phyloP scores from a whole-genome alignment of 2,113 vertebrate species.

The Ammodytes marinus region DNA sequence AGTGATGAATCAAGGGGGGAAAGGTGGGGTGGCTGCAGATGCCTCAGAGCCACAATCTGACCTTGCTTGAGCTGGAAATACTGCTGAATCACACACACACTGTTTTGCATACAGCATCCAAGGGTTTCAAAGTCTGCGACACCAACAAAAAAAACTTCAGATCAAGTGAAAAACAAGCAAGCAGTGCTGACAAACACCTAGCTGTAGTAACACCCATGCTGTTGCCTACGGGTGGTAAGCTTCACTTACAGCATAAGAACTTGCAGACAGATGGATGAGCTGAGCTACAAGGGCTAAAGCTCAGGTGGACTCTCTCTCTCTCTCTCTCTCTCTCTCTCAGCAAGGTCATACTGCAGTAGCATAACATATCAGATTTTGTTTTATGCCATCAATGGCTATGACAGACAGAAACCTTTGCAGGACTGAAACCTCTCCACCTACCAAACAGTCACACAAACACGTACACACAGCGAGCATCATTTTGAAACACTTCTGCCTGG shows the following conservation, averaged over 20 bases:
- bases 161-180: conserved; percentile 34
- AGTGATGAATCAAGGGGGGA: not conserved
- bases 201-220: conserved; percentile 9
- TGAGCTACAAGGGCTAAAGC: conserved; percentile 78
- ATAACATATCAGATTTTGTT: conserved; percentile 55
- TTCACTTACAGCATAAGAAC: conserved; percentile 64
- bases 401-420: conserved; percentile 22
- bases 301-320: conserved; percentile 68
- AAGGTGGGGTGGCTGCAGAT: not conserved
- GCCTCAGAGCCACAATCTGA: conserved; percentile 43
- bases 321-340: conserved; percentile 30
- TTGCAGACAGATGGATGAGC: conserved; percentile 76
- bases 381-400: conserved; percentile 29
- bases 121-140: not conserved
- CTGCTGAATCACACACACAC: conserved; percentile 60
- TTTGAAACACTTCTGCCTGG: not conserved
- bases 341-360: conserved; percentile 80
- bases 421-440: conserved; percentile 19
- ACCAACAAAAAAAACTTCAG: conserved; percentile 3
- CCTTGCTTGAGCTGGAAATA: conserved; percentile 54
- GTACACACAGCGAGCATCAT: conserved; percentile 6
- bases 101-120: not conserved
- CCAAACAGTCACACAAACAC: not conserved
- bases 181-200: not conserved
- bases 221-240: conserved; percentile 58